Conservation (phyloP, 2,797 vertebrate species). For the Choloepus didactylus region DNA sequence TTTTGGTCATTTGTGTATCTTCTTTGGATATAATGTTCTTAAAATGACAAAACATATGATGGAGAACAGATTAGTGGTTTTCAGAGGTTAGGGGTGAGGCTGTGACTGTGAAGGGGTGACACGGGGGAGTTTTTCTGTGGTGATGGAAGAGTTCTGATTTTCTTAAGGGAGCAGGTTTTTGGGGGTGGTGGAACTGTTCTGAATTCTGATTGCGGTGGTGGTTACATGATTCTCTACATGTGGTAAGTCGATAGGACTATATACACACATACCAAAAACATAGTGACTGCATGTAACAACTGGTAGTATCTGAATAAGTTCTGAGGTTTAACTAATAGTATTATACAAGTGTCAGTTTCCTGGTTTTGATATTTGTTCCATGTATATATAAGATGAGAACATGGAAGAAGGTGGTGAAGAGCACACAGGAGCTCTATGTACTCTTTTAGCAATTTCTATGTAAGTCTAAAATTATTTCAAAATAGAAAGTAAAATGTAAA, state of each 20-base stretch:
- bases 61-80: neutral
- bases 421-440: neutral
- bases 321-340: neutral
- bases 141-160: neutral
- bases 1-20: too few relatives aligned
- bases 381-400: neutral
- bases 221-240: neutral
- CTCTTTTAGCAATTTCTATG: neutral
- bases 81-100: neutral
- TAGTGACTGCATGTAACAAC: neutral
- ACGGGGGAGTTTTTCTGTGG: neutral
- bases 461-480: slow-evolving; percentile 6
- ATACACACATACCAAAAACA: too few relatives aligned
- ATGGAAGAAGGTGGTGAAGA: neutral
- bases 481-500: neutral
- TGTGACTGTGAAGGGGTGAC: too few relatives aligned
- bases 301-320: neutral
- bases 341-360: neutral
- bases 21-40: neutral
- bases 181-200: neutral
- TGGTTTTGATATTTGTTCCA: neutral
- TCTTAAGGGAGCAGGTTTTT: neutral
- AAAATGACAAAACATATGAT: neutral
- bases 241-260: neutral
- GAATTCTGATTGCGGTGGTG: neutral